Conservation (phyloP, 2,113 vertebrate genomes). For the rabbit (Oryctolagus cuniculus) region mOryCun1.1 NC_091446.1:59258501-59259000, state of each 20-base stretch:
- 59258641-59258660: conserved; percentile 31
- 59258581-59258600: not conserved
- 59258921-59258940: conserved; percentile 5
- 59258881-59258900: not conserved
- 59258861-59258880: not conserved
- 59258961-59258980: not conserved
- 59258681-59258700: not conserved
- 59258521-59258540: not conserved
- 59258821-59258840: not conserved
- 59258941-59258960: not conserved
- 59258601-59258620: conserved; percentile 37
- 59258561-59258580: not conserved
- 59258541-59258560: not conserved
- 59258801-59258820: not conserved
- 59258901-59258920: not conserved
- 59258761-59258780: not conserved
- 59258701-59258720: not conserved
- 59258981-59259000: conserved; percentile 20
- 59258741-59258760: not conserved
- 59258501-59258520: not conserved
- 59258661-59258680: not conserved
- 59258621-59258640: not conserved
- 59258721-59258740: not conserved
- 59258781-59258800: not conserved
- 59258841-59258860: not conserved